Evolutionary conservation across 2,888 invertebrate genomes (phyloP), one percentile per base, ranked within the genome.

Genomic region (Harpagoxenus sublaevis): DNA sequence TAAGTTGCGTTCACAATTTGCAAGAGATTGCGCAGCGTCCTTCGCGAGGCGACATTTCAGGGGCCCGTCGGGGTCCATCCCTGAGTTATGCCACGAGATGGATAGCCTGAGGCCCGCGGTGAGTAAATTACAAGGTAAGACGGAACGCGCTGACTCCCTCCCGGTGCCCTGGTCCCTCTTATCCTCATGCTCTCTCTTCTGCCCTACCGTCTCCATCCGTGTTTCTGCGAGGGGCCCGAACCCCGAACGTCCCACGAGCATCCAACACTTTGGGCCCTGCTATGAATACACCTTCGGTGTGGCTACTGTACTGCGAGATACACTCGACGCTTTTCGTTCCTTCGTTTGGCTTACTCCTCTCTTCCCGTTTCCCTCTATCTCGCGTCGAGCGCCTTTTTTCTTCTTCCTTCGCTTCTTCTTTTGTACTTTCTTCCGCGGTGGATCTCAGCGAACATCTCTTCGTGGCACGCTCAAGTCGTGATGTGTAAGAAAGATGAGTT

Each of bases 51-150:
- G 93, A 93, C 92, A 93, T 87, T 92, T 92, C 90, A 84, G 88
- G 88, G 90, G 84, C 82, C 89, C 89, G 88, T 89, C 89, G 89
- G 89, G 48, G 90, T 87, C 90, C 92, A 92, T 92, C 92, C 92
- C 94, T 94, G 94, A 92, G 92, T 94, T 94, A 92, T 93, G 92
- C 93, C 92, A 93, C 90, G 92, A 93, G 92, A 93, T 93, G 92
- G 92, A 94, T 94, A 92, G 94, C 93, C 93, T 88, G 90, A 90
- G 93, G 94, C 93, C 91, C 90, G 94, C 94, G 94, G 94, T 94
- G 94, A 94, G 94, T 94, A 94, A 94, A 94, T 94, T 94, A 94
- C 94, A 94, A 94, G 94, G 94, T 93, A 94, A 93, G 92, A 92
- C 93, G 93, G 93, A 94, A 93, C 92, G 91, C 93, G 91, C 92